Conservation (phyloP, 2,888 invertebrate genomes). For the Hirtodrosophila histrioides region DNA sequence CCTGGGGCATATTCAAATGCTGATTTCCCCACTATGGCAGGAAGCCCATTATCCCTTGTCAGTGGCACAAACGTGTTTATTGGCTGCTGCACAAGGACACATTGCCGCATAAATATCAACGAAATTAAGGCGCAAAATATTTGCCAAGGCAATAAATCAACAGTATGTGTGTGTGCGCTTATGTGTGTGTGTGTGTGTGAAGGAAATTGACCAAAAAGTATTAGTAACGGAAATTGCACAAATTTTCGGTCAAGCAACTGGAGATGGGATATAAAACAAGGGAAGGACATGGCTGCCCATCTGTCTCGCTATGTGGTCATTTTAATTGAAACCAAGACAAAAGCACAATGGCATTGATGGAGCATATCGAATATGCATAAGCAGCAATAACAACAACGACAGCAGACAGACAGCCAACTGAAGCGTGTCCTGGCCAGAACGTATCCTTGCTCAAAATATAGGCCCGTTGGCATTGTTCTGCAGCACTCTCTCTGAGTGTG, state of each 20-base stretch:
- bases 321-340: constrained; percentile 76
- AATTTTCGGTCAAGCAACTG: constrained; percentile 63
- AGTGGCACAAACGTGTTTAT: constrained; percentile 78
- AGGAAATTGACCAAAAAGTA: constrained; percentile 78
- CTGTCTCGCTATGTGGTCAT: constrained; percentile 56
- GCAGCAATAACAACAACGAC: constrained; percentile 15
- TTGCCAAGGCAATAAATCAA: constrained; percentile 63
- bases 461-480: constrained; percentile 39
- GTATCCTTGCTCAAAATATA: constrained; percentile 19
- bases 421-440: constrained; percentile 11
- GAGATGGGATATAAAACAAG: constrained; percentile 11
- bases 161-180: constrained; percentile 22
- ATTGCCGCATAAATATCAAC: constrained; percentile 78
- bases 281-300: neutral
- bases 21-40: constrained; percentile 60
- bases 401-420: constrained; percentile 21
- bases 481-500: constrained; percentile 22
- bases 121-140: constrained; percentile 74
- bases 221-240: constrained; percentile 79
- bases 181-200: constrained; percentile 34
- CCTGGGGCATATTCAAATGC: constrained; percentile 75
- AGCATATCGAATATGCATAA: constrained; percentile 73
- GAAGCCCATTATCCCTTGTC: constrained; percentile 80
- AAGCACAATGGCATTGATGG: constrained; percentile 67
- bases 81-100: constrained; percentile 67